A percentile compares a stretch with the other conserved stretches of the same genome.
These are phyloP conservation scores for Drosophila tsacasi DNA, from an alignment of 1,140 invertebrate genomes.

Conservation along the genomic window DNA sequence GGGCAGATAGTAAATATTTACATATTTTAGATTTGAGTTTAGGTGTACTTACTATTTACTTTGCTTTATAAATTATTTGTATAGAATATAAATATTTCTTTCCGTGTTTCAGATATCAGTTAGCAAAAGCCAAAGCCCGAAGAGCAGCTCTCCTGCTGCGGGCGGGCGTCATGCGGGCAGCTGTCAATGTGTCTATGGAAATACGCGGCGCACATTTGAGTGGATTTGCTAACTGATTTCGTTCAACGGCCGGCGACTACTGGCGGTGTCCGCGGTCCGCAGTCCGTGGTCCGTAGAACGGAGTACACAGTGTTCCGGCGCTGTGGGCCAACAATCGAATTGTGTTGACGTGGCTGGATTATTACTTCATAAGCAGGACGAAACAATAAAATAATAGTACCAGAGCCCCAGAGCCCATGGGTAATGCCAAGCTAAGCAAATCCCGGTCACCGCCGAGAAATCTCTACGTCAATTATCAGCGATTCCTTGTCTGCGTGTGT, in stretches of 20 bases:
- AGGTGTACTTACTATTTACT: not conserved
- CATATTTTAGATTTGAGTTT: not conserved
- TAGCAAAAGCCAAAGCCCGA: conserved; percentile 14
- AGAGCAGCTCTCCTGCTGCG: conserved; percentile 26
- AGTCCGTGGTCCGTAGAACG: conserved; percentile 49
- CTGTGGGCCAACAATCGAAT: conserved; percentile 79
- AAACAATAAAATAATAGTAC: conserved; percentile 68
- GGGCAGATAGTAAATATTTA: not conserved
- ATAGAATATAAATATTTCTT: not conserved
- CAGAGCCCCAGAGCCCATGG: not conserved
- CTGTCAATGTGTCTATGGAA: conserved; percentile 83
- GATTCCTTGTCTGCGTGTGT: conserved; percentile 58
- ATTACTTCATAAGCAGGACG: conserved; percentile 79
- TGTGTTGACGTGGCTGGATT: conserved; percentile 82
- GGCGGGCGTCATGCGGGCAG: conserved; percentile 65
- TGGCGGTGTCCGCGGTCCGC: conserved; percentile 53
- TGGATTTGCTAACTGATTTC: conserved; percentile 83
- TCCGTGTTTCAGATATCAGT: conserved; percentile 22
- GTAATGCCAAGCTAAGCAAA: conserved; percentile 25
- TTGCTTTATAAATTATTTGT: not conserved
- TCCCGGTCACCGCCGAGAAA: conserved; percentile 30
- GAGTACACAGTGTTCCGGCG: conserved; percentile 26
- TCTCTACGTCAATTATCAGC: conserved; percentile 78
- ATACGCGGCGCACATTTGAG: conserved; percentile 78
- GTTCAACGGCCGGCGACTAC: conserved; percentile 58